Conservation (phyloP, 2,113 vertebrate species). For the Ophthalmolycus amberensis region DNA sequence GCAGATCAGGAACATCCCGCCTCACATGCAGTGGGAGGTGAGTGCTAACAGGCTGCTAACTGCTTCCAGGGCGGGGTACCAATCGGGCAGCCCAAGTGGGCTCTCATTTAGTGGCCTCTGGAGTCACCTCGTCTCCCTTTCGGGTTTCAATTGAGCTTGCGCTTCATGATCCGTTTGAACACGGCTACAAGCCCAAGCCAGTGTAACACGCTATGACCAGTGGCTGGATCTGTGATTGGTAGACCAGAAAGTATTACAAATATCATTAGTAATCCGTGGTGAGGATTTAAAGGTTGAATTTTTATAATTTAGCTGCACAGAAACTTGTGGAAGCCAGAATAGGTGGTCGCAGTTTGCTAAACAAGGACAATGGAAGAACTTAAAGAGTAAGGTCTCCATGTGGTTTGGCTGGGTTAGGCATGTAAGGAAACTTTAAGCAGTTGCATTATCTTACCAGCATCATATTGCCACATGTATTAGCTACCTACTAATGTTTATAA, state of each 20-base stretch:
- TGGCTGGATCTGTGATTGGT: conserved; percentile 1
- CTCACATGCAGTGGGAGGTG: conserved; percentile 97
- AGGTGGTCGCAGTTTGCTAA: not conserved
- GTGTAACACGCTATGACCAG: not conserved
- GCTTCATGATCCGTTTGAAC: conserved; percentile 19
- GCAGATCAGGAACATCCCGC: conserved; percentile 96
- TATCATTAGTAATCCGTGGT: not conserved
- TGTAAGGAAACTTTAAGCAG: not conserved
- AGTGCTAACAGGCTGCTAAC: conserved; percentile 78
- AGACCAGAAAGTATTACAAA: conserved; percentile 14
- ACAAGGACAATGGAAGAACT: not conserved
- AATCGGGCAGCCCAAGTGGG: conserved; percentile 36
- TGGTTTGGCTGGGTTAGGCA: not conserved
- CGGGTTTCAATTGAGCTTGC: conserved; percentile 42
- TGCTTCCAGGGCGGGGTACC: conserved; percentile 63
- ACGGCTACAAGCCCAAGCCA: conserved; percentile 7
- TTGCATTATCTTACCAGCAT: not conserved
- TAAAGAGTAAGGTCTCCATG: not conserved
- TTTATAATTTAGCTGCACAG: not conserved
- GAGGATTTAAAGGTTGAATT: not conserved
- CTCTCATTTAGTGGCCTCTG: conserved; percentile 50
- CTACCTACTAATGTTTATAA: not conserved
- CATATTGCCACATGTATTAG: not conserved
- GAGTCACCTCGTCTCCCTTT: conserved; percentile 47
- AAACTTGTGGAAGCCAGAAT: not conserved